A percentile compares a stretch with the other conserved stretches of the same genome.
Conservation (phyloP, 2,888 invertebrate species). For the Carabus problematicus region DNA sequence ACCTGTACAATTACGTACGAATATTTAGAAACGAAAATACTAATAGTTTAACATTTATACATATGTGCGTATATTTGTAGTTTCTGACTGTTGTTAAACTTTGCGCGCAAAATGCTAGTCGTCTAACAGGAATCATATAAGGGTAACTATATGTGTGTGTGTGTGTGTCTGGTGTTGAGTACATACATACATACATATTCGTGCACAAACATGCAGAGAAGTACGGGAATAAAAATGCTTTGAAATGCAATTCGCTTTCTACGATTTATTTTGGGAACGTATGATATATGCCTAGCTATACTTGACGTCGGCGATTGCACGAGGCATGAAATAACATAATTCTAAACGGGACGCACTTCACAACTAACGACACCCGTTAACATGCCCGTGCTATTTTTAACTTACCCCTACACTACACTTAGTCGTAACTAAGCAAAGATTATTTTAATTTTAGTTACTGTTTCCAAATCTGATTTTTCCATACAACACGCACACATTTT, state of each 20-base stretch:
- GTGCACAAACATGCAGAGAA: not conserved
- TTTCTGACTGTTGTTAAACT: constrained; percentile 7
- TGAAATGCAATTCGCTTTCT: constrained; percentile 30
- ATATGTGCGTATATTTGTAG: constrained; percentile 13
- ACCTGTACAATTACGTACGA: not conserved
- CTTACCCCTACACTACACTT: constrained; percentile 53
- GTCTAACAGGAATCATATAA: no score
- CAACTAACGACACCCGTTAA: constrained; percentile 38
- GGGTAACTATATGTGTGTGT: no score
- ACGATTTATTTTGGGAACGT: constrained; percentile 36
- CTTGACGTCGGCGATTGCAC: constrained; percentile 35
- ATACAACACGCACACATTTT: constrained; percentile 50
- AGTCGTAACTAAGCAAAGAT: constrained; percentile 48
- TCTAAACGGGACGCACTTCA: constrained; percentile 44
- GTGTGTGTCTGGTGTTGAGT: no score
- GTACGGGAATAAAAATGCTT: constrained; percentile 5
- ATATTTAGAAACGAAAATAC: no score
- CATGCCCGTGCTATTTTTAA: constrained; percentile 51
- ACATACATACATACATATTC: no score
- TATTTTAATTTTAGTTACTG: constrained; percentile 57
- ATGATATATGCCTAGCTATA: constrained; percentile 33
- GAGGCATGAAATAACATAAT: constrained; percentile 39
- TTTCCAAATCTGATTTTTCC: constrained; percentile 56
- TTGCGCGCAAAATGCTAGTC: not conserved
- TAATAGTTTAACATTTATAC: no score